Base-by-base conservation (phyloP, 2,797 vertebrate genomes). In the Anguilla marmorata region DNA sequence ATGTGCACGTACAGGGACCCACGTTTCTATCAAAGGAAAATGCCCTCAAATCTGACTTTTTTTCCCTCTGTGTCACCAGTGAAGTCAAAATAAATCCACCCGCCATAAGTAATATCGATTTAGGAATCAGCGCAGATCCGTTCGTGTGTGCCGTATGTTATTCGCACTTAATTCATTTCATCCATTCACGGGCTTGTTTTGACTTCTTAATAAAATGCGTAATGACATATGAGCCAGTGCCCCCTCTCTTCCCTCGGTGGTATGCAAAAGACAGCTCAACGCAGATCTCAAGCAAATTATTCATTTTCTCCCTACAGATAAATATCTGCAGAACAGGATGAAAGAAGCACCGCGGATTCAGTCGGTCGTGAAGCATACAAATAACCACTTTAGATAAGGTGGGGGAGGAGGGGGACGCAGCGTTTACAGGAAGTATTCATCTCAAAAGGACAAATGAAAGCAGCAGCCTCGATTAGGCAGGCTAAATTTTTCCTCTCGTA, bases 301-400 rank as follows among this genome's bases (percentile, higher is more conserved):
- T 60, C 69, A 60, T 74, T 72, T 52, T n/a, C 84, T 50, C 54
- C 86, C 41, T 16, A 33, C 33, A 83, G 54, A 76, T 79, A 48
- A 80, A 87, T 37, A 76, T 76, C 72, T 76, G 72, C 33, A 3
- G 72, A 41, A 41, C 72, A 41, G 72, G 30, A 37, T 87, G 30
- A 87, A 80, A 79, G 86, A 52, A 87, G 86, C 76, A 63, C 76
- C 37, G 8, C 19, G 1, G 54, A 56, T 54, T 60, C 56, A 60
- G 33, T 58, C 27, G 19, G 2, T 48, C 12, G 76, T 82, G 76
- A 60, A 82, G 56, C 37, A 66, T 87, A 50, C 76, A 82, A 82
- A 87, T 87, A 63, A 41, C 56, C 54, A 37, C 24, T 87, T 50
- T 63, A 27, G 76, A 60, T 86, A n/a, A 86, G 76, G 76, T 24